Conservation (phyloP, 2,888 invertebrate genomes). For the Antitype chi region DNA sequence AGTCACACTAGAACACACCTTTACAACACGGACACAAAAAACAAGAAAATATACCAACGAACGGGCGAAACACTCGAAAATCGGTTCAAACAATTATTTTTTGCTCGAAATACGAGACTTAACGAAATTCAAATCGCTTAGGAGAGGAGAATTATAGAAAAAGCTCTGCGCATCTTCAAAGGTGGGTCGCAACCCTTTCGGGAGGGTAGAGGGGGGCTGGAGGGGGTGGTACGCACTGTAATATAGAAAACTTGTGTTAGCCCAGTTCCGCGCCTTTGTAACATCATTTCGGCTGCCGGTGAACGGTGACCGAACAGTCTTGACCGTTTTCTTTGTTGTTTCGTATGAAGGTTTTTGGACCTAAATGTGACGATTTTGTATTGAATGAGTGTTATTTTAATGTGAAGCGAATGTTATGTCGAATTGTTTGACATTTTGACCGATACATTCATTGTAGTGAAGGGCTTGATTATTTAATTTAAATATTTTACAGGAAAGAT, state of each 20-base stretch:
- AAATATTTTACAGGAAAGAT: too few relatives aligned
- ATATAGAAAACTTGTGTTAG: conserved; percentile 91
- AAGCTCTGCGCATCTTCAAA: conserved; percentile 90
- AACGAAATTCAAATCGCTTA: conserved; percentile 90
- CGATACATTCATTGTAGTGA: too few relatives aligned
- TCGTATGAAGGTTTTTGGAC: not conserved
- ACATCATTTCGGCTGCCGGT: conserved; percentile 89
- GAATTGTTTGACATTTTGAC: too few relatives aligned
- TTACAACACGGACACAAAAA: conserved; percentile 70
- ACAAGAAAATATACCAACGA: conserved; percentile 72
- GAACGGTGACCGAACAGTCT: conserved; percentile 69
- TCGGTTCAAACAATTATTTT: conserved; percentile 89
- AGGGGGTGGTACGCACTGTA: conserved; percentile 85
- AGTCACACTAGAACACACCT: conserved; percentile 68
- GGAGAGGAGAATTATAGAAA: conserved; percentile 89
- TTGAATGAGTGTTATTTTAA: too few relatives aligned
- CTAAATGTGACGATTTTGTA: not conserved
- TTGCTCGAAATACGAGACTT: conserved; percentile 89
- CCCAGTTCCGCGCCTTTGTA: conserved; percentile 91
- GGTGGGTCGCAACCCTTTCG: conserved; percentile 87
- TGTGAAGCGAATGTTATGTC: too few relatives aligned
- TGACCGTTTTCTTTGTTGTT: conserved; percentile 73
- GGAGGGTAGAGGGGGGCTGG: conserved; percentile 61
- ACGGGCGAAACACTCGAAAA: conserved; percentile 81
- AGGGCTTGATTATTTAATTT: too few relatives aligned